Base-by-base conservation (phyloP, 1,140 invertebrate genomes). In the Nasonia giraulti region DNA sequence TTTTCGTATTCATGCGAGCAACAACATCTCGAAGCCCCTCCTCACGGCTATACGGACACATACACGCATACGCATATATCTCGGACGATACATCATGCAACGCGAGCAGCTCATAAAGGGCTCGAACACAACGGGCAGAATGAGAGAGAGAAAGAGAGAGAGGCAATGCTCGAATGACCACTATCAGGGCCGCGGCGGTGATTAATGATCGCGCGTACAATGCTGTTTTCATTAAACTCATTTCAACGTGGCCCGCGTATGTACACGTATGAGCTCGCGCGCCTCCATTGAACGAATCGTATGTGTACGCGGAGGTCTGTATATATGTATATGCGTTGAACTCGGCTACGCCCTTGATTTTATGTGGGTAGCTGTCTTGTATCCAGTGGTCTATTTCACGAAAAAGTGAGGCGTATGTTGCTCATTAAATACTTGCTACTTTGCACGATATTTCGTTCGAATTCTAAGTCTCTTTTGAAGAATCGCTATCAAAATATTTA, bases 181-280 rank as follows among this genome's bases (percentile, higher is more conserved):
- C 91, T 92, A 92, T 93, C 91, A 90, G 91, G 90, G 89, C 87
- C 89, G 84, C 88, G 85, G 86, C 40, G 27, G 92, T 93, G 92
- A 93, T 93, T 93, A 93, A 93, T 93, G 92, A 89, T 91, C 79
- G 74, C 0, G 79, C 87, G 87, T 89, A 93, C 91, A 93, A 93
- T 93, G 90, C 90, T 91, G 91, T 93, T 93, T 93, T 93, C 91
- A 93, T 93, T 93, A 93, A 92, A 93, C 90, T 92, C 91, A 92
- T 93, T 93, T 92, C 91, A 91, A 88, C 91, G 88, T 90, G 88
- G 88, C 88, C 27, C 77, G 77, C 77, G 55, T 66, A 78, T 20
- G 20, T 66, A 78, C 37, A 62, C 8, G 33, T 66, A 62, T 31
- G 31, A 20, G 47, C 71, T 27, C 55, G 33, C 33, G 33, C 33